Evolutionary conservation across 1,140 invertebrate species (phyloP).

Genomic region (Heliconius himera): DNA sequence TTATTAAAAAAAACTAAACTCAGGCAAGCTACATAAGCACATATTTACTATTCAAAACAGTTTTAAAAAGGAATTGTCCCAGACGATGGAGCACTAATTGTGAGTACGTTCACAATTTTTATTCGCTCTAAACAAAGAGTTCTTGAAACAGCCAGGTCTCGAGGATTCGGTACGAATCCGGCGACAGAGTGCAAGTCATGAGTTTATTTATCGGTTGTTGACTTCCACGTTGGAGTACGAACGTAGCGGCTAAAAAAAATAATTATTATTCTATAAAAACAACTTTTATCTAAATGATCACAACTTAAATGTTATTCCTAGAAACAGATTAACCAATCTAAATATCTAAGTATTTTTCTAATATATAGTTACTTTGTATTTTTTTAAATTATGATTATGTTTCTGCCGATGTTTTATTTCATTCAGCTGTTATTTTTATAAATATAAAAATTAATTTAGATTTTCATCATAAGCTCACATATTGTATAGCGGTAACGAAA

Average conservation of each 20-base stretch:
- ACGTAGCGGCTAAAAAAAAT: background rate
- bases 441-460: background rate
- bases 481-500: background rate
- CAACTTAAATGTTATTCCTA: conserved; percentile 1
- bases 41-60: background rate
- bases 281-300: conserved; percentile 5
- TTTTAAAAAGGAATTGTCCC: background rate
- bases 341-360: background rate
- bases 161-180: background rate
- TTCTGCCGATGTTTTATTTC: background rate
- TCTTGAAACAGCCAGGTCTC: background rate
- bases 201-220: conserved; percentile 21
- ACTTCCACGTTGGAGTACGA: background rate
- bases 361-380: background rate
- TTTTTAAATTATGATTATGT: background rate
- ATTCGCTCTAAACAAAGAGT: conserved; percentile 2
- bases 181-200: conserved; percentile 22
- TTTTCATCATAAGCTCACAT: conserved; percentile 9
- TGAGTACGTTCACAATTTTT: background rate
- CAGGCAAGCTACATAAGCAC: background rate
- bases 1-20: background rate
- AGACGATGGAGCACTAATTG: background rate
- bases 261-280: background rate
- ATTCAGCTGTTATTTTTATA: background rate
- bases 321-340: background rate